Percentiles rank a stretch among this genome's conserved stretches.
These are phyloP conservation scores for Argyrosomus regius DNA, from an alignment of 2,797 vertebrate species.

Conservation along the genomic window DNA sequence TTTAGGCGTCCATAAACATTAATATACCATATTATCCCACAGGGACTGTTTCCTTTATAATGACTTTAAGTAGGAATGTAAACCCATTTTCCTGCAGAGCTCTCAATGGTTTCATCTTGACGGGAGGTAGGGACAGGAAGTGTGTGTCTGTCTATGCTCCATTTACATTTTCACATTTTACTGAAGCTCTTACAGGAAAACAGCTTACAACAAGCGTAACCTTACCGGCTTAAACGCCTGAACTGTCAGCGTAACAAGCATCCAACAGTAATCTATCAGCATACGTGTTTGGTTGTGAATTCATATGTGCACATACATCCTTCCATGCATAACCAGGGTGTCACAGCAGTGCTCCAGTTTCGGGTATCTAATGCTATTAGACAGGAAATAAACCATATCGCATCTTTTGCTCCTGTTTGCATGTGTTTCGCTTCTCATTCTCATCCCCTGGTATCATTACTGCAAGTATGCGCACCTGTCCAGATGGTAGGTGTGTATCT, in stretches of 20 bases:
- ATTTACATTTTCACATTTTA: constrained; percentile 51
- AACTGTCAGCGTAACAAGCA: constrained; percentile 49
- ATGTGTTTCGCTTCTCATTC: constrained; percentile 8
- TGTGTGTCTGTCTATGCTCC: constrained; percentile 13
- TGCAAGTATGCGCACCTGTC: constrained; percentile 11
- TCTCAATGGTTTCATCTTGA: constrained; percentile 48
- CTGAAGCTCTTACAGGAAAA: constrained; percentile 38
- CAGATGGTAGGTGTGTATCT: constrained; percentile 39
- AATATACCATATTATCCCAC: constrained; percentile 66
- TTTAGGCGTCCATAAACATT: constrained; percentile 75
- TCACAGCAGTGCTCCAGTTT: constrained; percentile 10
- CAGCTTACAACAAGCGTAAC: constrained; percentile 48
- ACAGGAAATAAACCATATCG: constrained; percentile 24
- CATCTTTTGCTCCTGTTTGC: constrained; percentile 4
- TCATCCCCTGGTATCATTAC: constrained; percentile 23
- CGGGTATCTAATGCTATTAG: constrained; percentile 17
- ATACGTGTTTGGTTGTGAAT: constrained; percentile 29
- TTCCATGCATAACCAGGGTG: constrained; percentile 12
- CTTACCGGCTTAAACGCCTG: constrained; percentile 37
- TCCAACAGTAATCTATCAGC: constrained; percentile 49
- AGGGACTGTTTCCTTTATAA: constrained; percentile 66
- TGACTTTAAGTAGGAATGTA: constrained; percentile 61
- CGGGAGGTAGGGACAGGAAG: constrained; percentile 27
- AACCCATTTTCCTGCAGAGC: constrained; percentile 53
- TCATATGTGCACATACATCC: constrained; percentile 18